A percentile compares a stretch with the other conserved stretches of the same genome.
phyloP scores from a whole-genome alignment of 2,113 vertebrate species.

The Chascanopsetta lugubris region DNA sequence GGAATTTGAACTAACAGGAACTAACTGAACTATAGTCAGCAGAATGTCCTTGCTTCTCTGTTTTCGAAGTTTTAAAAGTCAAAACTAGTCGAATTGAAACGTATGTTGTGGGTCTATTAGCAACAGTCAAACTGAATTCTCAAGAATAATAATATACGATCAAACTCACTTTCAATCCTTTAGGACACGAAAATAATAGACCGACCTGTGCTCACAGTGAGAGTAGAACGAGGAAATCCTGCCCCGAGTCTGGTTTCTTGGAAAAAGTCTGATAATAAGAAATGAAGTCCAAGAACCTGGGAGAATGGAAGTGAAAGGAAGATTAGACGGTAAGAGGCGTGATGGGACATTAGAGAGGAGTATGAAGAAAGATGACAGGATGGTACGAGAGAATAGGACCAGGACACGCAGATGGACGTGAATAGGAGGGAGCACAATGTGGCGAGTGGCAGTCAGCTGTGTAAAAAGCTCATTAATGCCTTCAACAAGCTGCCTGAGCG shows the following conservation, averaged over 20 bases:
- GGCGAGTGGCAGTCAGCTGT: too few relatives aligned
- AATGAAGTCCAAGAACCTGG: background rate
- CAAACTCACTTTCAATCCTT: too few relatives aligned
- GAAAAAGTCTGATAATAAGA: background rate
- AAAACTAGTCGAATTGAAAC: too few relatives aligned
- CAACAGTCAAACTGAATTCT: too few relatives aligned
- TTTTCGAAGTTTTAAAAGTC: background rate
- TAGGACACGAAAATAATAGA: too few relatives aligned
- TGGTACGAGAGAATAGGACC: background rate
- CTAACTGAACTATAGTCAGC: too few relatives aligned
- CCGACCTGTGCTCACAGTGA: conserved; percentile 21
- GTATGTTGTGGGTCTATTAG: too few relatives aligned
- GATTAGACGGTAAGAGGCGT: conserved; percentile 2
- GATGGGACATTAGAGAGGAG: background rate
- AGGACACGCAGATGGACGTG: background rate
- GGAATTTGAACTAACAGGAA: too few relatives aligned
- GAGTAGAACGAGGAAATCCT: background rate
- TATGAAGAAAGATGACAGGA: conserved; percentile 3
- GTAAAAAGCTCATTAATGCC: background rate
- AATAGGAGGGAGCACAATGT: background rate
- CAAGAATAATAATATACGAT: too few relatives aligned
- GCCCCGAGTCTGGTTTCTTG: background rate
- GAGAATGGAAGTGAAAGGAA: conserved; percentile 19
- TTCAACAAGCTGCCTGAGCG: background rate
- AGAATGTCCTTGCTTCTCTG: background rate